Conservation (phyloP, 2,113 vertebrate species). For the Catharus minimus region DNA sequence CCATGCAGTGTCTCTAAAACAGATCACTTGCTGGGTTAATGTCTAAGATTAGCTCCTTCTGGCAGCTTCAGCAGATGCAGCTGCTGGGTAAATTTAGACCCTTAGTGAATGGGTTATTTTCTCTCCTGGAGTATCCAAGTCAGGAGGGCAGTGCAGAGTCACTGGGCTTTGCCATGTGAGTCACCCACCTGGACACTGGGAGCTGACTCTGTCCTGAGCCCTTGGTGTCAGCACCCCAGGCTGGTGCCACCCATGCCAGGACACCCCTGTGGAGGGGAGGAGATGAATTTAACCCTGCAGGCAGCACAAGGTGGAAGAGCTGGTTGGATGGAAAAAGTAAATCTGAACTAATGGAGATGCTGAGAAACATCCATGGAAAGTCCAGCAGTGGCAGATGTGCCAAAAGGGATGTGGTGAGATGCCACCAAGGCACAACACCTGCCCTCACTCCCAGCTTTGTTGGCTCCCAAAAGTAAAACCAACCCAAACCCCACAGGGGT, state of each 20-base stretch:
- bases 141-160: conserved; percentile 29
- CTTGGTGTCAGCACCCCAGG: too few species aligned
- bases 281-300: background rate
- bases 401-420: background rate
- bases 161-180: background rate
- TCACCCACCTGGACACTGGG: background rate
- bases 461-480: background rate
- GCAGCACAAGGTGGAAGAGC: background rate
- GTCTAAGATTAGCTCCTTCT: conserved; percentile 66
- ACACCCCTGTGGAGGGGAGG: fast-evolving
- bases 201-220: background rate
- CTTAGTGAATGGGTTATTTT: conserved; percentile 45
- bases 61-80: conserved; percentile 61
- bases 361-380: background rate
- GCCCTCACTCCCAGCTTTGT: background rate
- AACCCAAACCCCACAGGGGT: background rate
- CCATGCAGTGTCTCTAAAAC: background rate
- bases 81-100: conserved; percentile 77
- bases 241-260: background rate
- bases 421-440: background rate
- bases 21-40: fast-evolving
- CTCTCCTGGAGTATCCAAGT: background rate
- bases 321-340: background rate
- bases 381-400: background rate
- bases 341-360: background rate